phyloP scores from a whole-genome alignment of 2,113 vertebrate genomes.

The Zosterops borbonicus region DNA sequence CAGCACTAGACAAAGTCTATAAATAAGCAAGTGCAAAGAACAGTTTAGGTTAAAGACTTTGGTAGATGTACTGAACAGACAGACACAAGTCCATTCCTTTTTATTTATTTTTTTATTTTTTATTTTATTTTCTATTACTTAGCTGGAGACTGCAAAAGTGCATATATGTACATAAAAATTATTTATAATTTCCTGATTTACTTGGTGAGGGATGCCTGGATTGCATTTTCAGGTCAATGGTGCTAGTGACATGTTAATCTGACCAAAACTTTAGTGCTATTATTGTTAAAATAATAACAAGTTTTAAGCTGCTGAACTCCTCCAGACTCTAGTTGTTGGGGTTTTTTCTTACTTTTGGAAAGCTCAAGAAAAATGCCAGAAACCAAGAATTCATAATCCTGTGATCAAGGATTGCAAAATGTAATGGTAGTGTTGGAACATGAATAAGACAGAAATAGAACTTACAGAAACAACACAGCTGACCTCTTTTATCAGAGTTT shows the following conservation, averaged over 20 bases:
- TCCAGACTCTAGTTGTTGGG: not conserved
- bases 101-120: not conserved
- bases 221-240: not conserved
- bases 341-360: not conserved
- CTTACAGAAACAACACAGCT: conserved; percentile 25
- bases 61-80: not conserved
- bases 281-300: conserved; percentile 21
- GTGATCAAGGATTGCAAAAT: conserved; percentile 23
- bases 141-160: not conserved
- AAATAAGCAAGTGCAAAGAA: not conserved
- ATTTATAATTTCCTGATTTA: not conserved
- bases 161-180: not conserved
- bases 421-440: not conserved
- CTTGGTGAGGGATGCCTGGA: not conserved
- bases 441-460: conserved; percentile 54
- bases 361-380: conserved; percentile 32
- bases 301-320: not conserved
- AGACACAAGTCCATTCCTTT: not conserved
- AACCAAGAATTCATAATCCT: conserved; percentile 41
- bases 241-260: conserved; percentile 10
- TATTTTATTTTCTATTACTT: not conserved
- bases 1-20: not conserved
- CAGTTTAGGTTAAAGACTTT: not conserved
- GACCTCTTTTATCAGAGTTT: conserved; percentile 49
- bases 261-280: not conserved